Base-by-base conservation (phyloP, 2,113 vertebrate species). In the Isurus oxyrinchus region DNA sequence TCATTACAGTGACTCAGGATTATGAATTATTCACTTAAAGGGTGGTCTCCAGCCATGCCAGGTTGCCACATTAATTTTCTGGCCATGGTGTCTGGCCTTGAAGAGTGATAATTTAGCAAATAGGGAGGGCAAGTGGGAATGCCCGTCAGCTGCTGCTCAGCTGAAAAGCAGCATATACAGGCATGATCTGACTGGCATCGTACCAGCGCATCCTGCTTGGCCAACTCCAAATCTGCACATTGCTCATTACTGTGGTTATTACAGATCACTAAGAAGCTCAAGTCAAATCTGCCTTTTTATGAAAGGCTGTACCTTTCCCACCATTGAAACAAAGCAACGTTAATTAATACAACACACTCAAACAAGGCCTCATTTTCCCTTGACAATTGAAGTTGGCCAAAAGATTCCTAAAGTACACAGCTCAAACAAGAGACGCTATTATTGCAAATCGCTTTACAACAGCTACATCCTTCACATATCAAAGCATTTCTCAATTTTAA, bases 291-390 rank as follows among this genome's bases (percentile, higher is more conserved):
- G 25, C 6, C 27, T 27, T 44, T 72, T 72, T 72, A 55, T 35
- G 94, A 95, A 95, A 95, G 94, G 44, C 94, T 76, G 94, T 44
- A 76, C 49, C 66, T 72, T 55, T 95, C 94, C 94, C 94, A 95
- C 94, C 94, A 72, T 35, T 53, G 66, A 95, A 95, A 55, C 44
- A 95, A 25, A 35, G 66, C 67, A 55, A 95, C 57, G 55, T 69
- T 95, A 95, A 95, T 95, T 95, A 69, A 44, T 35, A 35, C 44
- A 72, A 67, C 63, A n/a, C 31, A 21, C 57, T 21, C 59, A 66
- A 63, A 94, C 91, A 94, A 94, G 91, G 91, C 14, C 44, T 59
- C 35, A 94, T n/a, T 94, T 94, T 95, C 63, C 7, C 69, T 7
- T 2, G 49, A 69, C 40, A 69, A 69, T 27, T 8, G 61, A 69